Evolutionary conservation across 2,888 invertebrate species (phyloP).

Genomic region (Capitulum mitella): DNA sequence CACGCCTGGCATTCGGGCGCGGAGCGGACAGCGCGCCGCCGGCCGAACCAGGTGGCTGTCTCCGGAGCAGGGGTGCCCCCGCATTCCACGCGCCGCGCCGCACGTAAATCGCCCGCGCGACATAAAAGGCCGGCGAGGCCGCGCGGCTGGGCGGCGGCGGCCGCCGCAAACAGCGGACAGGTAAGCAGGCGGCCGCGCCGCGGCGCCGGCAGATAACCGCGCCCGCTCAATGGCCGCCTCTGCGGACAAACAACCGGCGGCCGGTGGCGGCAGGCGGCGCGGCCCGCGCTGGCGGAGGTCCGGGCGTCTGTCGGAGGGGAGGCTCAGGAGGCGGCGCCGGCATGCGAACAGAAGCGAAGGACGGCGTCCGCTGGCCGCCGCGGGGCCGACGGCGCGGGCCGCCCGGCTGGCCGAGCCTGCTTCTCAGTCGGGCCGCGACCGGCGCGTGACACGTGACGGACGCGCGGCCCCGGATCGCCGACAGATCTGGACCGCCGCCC

Average conservation of each 20-base stretch:
- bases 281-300: too few species aligned
- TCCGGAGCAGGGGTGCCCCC: not conserved
- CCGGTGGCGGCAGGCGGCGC: not conserved
- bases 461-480: too few species aligned
- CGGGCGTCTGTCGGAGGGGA: too few species aligned
- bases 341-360: too few species aligned
- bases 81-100: not conserved
- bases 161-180: not conserved
- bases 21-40: not conserved
- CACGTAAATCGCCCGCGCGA: constrained; percentile 1
- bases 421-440: too few species aligned
- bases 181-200: not conserved
- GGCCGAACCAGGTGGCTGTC: not conserved
- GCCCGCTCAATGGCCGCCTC: not conserved
- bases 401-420: too few species aligned
- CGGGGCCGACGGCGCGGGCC: not conserved
- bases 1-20: not conserved
- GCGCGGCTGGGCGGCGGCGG: too few species aligned
- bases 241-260: not conserved
- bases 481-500: too few species aligned
- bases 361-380: not conserved
- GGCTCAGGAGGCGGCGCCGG: too few species aligned
- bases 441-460: too few species aligned
- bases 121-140: not conserved
- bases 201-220: not conserved